These are phyloP conservation scores for Muscicapa comitata DNA, from an alignment of 2,797 vertebrate genomes.

Conservation along the genomic window DNA sequence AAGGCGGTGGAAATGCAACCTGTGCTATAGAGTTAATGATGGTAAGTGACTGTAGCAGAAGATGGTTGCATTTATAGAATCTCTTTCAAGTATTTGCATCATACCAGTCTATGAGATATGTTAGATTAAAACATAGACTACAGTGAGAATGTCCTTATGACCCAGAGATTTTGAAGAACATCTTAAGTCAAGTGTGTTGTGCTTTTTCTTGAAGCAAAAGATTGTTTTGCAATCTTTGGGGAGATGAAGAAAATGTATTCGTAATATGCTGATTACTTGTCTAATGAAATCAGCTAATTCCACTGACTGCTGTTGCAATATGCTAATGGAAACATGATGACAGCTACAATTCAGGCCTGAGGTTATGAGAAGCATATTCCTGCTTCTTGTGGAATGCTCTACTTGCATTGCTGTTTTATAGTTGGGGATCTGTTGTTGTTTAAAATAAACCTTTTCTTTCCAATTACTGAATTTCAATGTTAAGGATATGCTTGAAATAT, in stretches of 20 bases:
- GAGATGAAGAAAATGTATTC: background rate
- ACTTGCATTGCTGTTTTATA: background rate
- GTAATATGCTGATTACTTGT: background rate
- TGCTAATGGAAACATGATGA: background rate
- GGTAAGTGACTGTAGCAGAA: slow-evolving; percentile 73
- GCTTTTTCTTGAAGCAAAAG: background rate
- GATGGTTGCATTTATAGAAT: background rate
- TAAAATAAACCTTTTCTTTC: background rate
- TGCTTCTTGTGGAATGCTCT: background rate
- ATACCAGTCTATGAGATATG: background rate
- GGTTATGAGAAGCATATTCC: background rate
- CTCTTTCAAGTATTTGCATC: background rate
- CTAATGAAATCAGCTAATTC: background rate
- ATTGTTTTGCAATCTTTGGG: background rate
- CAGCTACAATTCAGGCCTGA: background rate
- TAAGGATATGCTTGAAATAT: background rate
- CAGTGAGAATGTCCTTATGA: background rate
- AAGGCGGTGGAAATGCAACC: slow-evolving; percentile 96
- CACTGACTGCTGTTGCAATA: background rate
- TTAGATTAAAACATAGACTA: background rate
- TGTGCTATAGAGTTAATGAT: slow-evolving; percentile 95
- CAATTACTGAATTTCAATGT: background rate
- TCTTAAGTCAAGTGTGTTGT: background rate
- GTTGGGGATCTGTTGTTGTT: background rate
- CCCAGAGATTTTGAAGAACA: background rate